phyloP scores from a whole-genome alignment of 2,113 vertebrate species.

The Mionectes macconnelli region DNA sequence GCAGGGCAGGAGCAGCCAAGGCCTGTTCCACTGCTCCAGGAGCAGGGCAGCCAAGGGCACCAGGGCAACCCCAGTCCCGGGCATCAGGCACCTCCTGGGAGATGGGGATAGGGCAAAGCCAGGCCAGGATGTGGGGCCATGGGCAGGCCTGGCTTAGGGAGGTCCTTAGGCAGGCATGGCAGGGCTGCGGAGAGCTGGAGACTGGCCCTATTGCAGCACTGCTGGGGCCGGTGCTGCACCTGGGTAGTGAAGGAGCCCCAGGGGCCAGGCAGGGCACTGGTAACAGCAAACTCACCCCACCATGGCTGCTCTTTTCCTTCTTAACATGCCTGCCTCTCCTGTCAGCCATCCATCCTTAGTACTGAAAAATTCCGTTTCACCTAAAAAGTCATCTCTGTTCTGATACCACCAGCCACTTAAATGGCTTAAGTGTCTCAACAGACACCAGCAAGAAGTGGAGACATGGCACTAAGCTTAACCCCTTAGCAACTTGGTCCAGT shows the following conservation, averaged over 20 bases:
- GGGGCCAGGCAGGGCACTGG: background rate
- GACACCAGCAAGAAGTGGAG: background rate
- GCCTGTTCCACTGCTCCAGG: accelerated
- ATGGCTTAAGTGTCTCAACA: background rate
- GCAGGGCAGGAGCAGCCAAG: background rate
- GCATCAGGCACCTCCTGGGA: accelerated
- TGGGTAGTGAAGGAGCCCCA: accelerated
- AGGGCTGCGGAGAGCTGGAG: background rate
- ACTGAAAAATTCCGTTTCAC: background rate
- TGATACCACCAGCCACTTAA: background rate
- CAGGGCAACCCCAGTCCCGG: accelerated
- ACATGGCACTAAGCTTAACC: background rate
- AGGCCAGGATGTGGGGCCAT: background rate
- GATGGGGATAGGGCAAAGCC: accelerated
- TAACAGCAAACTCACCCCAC: too few species aligned
- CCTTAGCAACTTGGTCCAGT: background rate
- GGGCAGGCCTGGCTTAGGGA: background rate
- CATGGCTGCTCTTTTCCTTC: background rate
- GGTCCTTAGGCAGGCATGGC: accelerated
- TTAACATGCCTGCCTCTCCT: background rate
- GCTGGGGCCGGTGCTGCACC: background rate
- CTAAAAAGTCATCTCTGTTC: background rate
- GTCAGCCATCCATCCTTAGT: background rate
- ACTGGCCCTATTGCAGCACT: background rate
- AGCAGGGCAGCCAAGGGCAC: accelerated